Evolutionary conservation across 2,113 vertebrate species (phyloP).

Genomic region (Smithornis capensis): DNA sequence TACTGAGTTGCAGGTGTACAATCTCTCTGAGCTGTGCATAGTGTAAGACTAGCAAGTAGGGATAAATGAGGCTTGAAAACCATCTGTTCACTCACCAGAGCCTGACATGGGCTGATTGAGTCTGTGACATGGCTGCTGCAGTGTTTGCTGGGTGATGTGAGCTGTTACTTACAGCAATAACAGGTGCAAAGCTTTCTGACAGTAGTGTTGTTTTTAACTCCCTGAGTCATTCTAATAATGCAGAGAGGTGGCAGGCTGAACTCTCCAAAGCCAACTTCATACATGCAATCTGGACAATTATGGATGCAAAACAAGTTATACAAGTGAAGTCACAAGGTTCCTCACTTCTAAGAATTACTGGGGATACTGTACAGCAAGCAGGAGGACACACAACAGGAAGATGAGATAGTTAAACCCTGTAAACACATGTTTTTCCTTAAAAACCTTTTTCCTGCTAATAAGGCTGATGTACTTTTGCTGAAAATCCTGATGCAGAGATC

Average conservation of each 20-base stretch:
- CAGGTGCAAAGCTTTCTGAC: not conserved
- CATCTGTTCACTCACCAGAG: conserved; percentile 7
- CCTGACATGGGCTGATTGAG: not conserved
- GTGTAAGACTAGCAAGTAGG: not conserved
- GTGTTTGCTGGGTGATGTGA: not conserved
- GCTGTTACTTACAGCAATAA: not conserved
- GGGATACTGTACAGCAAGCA: not conserved
- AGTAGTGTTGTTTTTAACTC: not conserved
- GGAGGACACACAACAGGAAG: not conserved
- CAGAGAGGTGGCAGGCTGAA: not conserved
- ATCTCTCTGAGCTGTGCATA: not conserved
- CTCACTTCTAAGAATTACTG: not conserved
- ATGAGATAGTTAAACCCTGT: not conserved
- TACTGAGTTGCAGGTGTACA: rapidly evolving
- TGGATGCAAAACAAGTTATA: rapidly evolving
- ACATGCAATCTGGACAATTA: not conserved
- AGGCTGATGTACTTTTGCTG: not conserved
- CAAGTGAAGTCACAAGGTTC: not conserved
- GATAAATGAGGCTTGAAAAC: conserved; percentile 42
- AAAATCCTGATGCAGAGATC: not conserved
- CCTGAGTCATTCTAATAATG: not conserved
- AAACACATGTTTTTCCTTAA: not conserved
- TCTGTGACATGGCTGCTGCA: not conserved
- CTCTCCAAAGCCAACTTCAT: not conserved
- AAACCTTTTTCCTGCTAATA: not conserved